Evolutionary conservation across 2,888 invertebrate genomes (phyloP), one percentile per base, ranked within the genome.

Genomic region (Ephialtes manifestator): DNA sequence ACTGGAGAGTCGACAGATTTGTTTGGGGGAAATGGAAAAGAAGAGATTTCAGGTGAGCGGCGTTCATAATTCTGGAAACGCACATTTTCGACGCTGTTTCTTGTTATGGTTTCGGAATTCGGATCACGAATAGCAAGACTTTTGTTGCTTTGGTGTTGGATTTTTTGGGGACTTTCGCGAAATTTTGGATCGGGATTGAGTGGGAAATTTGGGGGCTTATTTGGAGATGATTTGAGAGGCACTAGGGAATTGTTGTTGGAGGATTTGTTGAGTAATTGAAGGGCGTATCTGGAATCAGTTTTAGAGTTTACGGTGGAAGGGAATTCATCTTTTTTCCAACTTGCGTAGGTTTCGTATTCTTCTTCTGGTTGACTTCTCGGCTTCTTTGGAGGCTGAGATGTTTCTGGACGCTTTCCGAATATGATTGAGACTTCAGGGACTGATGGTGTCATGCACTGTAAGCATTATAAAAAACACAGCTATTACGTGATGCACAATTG

Each of bases 361-460:
- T 77, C 75, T 43, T 83, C 60, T 3, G 60, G 4, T 51, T 20
- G 78, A 8, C 83, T 65, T 11, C 43, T 28, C 18, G 5, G 60
- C 43, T 65, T 31, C 0, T 78, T 28, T 10, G n/a, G 46, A 15
- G 24, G 13, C 20, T 68, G 24, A 18, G 55, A 10, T 28, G 35
- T 7, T 46, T 78, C 68, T 55, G 72, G 28, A 39, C 88, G 80
- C 78, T 90, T 92, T 4, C 92, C 92, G 72, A 92, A 90, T 77
- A 93, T 90, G 67, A 93, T 84, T n/a, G 93, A 93, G 18, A 93
- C 90, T 77, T 93, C 93, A 11, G 93, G 92, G 10, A 93, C 93
- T 11, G 90, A 89, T 51, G 93, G 91, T 20, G 86, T 80, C 39
- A 89, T 81, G 24, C 81, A 83, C 92, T 92, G 82, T n/a, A 90